Conservation (phyloP, 1,140 invertebrate genomes). For the Ectropis grisescens region DNA sequence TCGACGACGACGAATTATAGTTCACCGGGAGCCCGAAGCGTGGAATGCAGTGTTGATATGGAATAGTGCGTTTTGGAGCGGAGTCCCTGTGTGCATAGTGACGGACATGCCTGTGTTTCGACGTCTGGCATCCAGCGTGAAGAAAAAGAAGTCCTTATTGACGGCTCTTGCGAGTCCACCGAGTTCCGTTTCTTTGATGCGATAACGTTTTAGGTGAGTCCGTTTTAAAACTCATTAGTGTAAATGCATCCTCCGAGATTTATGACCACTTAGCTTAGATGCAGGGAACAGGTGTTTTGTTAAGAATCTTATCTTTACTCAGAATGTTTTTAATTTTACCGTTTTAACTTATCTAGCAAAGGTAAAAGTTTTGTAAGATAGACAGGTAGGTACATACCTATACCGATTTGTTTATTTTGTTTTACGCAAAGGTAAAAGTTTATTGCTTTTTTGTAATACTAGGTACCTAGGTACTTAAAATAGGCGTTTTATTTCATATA, state of each 20-base stretch:
- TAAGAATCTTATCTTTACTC: too few relatives aligned
- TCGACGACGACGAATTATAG: too few relatives aligned
- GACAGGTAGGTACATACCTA: too few relatives aligned
- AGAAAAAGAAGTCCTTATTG: constrained; percentile 57
- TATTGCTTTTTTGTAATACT: too few relatives aligned
- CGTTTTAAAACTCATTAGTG: constrained; percentile 36
- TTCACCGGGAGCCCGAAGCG: too few relatives aligned
- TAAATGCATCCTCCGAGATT: constrained; percentile 17
- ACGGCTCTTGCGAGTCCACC: constrained; percentile 22
- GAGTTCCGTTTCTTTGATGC: constrained; percentile 51
- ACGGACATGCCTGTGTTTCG: constrained; percentile 60
- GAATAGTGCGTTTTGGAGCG: constrained; percentile 20
- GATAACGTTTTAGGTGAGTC: constrained; percentile 68
- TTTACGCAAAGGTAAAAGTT: too few relatives aligned
- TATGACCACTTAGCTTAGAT: constrained; percentile 26
- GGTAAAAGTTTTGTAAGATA: too few relatives aligned
- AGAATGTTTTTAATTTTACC: too few relatives aligned
- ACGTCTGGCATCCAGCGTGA: constrained; percentile 52
- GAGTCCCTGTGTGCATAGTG: constrained; percentile 29
- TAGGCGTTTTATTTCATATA: too few relatives aligned
- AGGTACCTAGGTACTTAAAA: too few relatives aligned
- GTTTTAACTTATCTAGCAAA: too few relatives aligned
- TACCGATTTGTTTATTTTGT: too few relatives aligned
- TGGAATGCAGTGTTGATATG: constrained; percentile 59
- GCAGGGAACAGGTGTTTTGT: constrained; percentile 19